phyloP scores from a whole-genome alignment of 2,888 invertebrate genomes.

The Parochlus steinenii region DNA sequence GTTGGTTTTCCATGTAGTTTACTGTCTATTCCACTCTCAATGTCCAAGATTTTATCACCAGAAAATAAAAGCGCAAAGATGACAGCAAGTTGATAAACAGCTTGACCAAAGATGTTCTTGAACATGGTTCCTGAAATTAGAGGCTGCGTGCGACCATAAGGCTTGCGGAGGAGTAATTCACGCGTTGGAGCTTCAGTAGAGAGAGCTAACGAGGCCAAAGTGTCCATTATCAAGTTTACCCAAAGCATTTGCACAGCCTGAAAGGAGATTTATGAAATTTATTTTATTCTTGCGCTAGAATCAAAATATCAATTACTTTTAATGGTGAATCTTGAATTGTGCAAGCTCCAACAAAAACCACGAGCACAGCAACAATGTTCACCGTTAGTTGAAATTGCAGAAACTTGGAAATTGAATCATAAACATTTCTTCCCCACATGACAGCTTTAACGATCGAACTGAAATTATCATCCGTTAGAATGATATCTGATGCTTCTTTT shows the following conservation, averaged over 20 bases:
- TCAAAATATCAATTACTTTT: too few species aligned
- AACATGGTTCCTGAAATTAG: slow-evolving; percentile 38
- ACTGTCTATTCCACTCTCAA: slow-evolving; percentile 31
- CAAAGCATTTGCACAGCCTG: slow-evolving; percentile 43
- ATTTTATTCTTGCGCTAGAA: too few species aligned
- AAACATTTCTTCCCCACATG: slow-evolving; percentile 47
- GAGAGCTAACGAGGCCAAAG: slow-evolving; percentile 38
- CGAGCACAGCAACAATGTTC: slow-evolving; percentile 39
- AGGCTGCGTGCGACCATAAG: slow-evolving; percentile 36
- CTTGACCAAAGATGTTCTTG: slow-evolving; percentile 39
- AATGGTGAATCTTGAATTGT: slow-evolving; percentile 21
- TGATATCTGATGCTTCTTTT: slow-evolving; percentile 44
- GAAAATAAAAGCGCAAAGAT: slow-evolving; percentile 35
- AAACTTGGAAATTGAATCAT: slow-evolving; percentile 43
- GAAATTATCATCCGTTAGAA: slow-evolving; percentile 42
- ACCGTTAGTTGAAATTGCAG: slow-evolving; percentile 43
- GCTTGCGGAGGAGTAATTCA: slow-evolving; percentile 33
- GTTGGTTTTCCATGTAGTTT: slow-evolving; percentile 22
- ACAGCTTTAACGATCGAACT: slow-evolving; percentile 41
- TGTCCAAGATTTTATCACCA: slow-evolving; percentile 36
- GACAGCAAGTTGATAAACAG: slow-evolving; percentile 36
- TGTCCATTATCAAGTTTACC: slow-evolving; percentile 45
- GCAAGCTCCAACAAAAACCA: slow-evolving; percentile 37
- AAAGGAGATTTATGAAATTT: too few species aligned
- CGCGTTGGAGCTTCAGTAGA: slow-evolving; percentile 38